phyloP scores from a whole-genome alignment of 1,140 invertebrate genomes.

The Gerris buenoi region DNA sequence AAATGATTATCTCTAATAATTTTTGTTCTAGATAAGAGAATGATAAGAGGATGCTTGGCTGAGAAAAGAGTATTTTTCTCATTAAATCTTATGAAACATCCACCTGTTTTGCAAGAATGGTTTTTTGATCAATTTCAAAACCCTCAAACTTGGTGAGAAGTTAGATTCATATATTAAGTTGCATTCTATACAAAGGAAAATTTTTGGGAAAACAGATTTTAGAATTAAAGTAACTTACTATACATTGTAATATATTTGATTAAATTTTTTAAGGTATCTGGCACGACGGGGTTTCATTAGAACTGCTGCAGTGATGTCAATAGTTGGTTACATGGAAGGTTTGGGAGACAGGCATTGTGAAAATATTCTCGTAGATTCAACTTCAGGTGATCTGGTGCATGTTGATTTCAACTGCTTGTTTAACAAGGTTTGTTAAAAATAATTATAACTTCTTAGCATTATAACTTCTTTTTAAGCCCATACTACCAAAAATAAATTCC shows the following conservation, averaged over 20 bases:
- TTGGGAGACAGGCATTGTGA: constrained; percentile 95
- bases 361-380: constrained; percentile 88
- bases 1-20: too few relatives aligned
- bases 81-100: constrained; percentile 45
- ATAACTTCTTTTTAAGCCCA: too few relatives aligned
- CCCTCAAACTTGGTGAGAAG: constrained; percentile 81
- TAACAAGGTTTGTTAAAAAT: constrained; percentile 75
- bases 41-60: background rate
- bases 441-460: too few relatives aligned
- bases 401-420: constrained; percentile 98
- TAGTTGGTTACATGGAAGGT: constrained; percentile 90
- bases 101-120: constrained; percentile 81
- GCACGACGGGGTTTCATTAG: constrained; percentile 74
- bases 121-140: constrained; percentile 76
- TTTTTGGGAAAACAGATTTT: too few relatives aligned
- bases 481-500: too few relatives aligned
- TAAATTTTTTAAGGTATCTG: constrained; percentile 42
- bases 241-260: background rate
- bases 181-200: too few relatives aligned
- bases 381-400: constrained; percentile 82
- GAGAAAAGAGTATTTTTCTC: background rate
- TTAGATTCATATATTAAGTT: too few relatives aligned
- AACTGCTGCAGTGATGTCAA: constrained; percentile 92
- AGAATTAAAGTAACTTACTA: too few relatives aligned
- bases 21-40: background rate